phyloP scores from a whole-genome alignment of 2,888 invertebrate genomes.

The Netelia inedita region DNA sequence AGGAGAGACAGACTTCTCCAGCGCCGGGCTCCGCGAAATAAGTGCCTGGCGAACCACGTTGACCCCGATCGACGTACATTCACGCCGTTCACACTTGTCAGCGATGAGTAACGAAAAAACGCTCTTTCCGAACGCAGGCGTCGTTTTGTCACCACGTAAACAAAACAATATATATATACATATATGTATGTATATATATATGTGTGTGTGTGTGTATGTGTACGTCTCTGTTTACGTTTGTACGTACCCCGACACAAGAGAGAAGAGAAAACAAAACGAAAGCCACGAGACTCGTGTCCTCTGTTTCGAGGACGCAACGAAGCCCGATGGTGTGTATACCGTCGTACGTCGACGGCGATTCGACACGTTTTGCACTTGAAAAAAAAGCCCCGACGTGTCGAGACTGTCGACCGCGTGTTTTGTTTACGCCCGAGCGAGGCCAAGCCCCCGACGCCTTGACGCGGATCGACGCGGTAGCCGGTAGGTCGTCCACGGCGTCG shows the following conservation, averaged over 20 bases:
- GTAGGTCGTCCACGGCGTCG: slow-evolving; percentile 41
- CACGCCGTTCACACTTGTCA: slow-evolving; percentile 56
- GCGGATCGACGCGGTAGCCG: slow-evolving; percentile 47
- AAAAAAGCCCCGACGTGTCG: slow-evolving; percentile 30
- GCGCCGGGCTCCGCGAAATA: slow-evolving; percentile 73
- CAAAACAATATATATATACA: neutral
- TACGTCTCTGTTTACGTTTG: neutral
- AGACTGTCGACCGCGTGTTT: slow-evolving; percentile 54
- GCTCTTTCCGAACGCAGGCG: no score
- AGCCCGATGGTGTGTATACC: neutral
- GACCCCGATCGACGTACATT: slow-evolving; percentile 76
- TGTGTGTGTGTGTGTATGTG: no score
- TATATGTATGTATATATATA: neutral
- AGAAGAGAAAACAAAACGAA: slow-evolving; percentile 5
- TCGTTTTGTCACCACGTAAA: neutral
- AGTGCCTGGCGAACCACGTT: slow-evolving; percentile 74
- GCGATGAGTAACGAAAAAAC: neutral
- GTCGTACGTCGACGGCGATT: slow-evolving; percentile 2
- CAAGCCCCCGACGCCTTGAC: slow-evolving; percentile 32
- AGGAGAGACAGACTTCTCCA: slow-evolving; percentile 75
- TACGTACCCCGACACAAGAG: neutral
- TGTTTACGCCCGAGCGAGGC: slow-evolving; percentile 60
- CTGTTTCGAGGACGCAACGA: neutral
- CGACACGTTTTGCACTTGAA: slow-evolving; percentile 32
- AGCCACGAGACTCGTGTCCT: neutral